phyloP scores from a whole-genome alignment of 2,888 invertebrate genomes.

The Gastrophysa polygoni region DNA sequence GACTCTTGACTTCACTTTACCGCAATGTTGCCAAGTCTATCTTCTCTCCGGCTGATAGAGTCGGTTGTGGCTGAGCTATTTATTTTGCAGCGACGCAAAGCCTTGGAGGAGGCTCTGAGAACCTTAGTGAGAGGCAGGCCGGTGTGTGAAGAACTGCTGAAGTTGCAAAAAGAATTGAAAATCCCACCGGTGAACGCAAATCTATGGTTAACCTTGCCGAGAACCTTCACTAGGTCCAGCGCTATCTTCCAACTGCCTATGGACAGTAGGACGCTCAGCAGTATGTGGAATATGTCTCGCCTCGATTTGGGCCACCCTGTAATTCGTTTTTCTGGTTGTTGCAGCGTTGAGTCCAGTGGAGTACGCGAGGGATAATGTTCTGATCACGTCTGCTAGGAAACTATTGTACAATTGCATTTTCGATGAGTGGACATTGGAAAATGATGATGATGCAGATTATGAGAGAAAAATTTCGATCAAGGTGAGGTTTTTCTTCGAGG shows the following conservation, averaged over 20 bases:
- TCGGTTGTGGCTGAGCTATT: too few species aligned
- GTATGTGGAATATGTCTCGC: too few species aligned
- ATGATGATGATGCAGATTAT: conserved; percentile 46
- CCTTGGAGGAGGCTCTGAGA: conserved; percentile 72
- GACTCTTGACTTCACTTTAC: too few species aligned
- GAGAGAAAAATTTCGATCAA: conserved; percentile 58
- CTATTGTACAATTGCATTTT: conserved; percentile 66
- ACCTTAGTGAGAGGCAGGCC: conserved; percentile 51
- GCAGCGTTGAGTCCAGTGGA: conserved; percentile 72
- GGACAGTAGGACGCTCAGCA: conserved; percentile 63
- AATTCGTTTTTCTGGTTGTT: conserved; percentile 19
- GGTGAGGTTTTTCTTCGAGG: conserved; percentile 57
- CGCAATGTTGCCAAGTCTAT: too few species aligned
- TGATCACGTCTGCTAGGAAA: conserved; percentile 65
- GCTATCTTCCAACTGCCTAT: conserved; percentile 79
- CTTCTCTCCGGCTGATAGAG: too few species aligned
- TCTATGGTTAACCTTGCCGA: conserved; percentile 70
- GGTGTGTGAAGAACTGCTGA: conserved; percentile 61
- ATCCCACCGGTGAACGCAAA: conserved; percentile 62
- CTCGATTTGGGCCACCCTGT: not conserved
- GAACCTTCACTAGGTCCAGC: conserved; percentile 76
- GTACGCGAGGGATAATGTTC: conserved; percentile 72
- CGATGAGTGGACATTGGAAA: conserved; percentile 53
- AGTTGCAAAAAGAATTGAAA: conserved; percentile 60
- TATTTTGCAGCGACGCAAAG: conserved; percentile 64